Conservation (phyloP, 2,888 invertebrate genomes). For the Aphidius colemani region DNA sequence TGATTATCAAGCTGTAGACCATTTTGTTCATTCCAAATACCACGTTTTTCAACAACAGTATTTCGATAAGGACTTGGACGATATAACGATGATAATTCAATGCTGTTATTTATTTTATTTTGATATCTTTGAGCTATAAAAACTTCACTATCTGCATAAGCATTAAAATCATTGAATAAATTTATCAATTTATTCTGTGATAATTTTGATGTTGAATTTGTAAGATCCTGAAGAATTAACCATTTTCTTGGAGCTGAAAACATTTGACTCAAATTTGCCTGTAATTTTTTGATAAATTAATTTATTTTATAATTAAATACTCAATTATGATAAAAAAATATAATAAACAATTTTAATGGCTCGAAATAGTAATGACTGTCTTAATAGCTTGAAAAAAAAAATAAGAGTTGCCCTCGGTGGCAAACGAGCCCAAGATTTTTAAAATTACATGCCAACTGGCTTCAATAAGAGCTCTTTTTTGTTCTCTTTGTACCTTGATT, state of each 20-base stretch:
- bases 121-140: constrained; percentile 36
- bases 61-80: constrained; percentile 40
- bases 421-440: no score
- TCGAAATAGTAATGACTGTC: no score
- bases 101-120: constrained; percentile 16
- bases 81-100: constrained; percentile 44
- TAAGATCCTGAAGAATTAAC: constrained; percentile 44
- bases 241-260: constrained; percentile 47
- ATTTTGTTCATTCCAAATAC: constrained; percentile 41
- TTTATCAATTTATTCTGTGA: constrained; percentile 17
- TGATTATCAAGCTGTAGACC: constrained; percentile 36
- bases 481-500: constrained; percentile 34
- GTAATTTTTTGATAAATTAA: not conserved
- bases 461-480: no score
- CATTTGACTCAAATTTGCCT: constrained; percentile 44
- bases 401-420: no score
- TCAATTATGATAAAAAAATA: not conserved
- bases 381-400: no score
- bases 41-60: constrained; percentile 45
- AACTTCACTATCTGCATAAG: constrained; percentile 51
- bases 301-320: not conserved
- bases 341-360: no score
- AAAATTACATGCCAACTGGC: no score
- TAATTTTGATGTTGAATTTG: constrained; percentile 5
- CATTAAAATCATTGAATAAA: constrained; percentile 37